Conservation (phyloP, 2,797 vertebrate genomes). For the Sebastes matsubarae region DNA sequence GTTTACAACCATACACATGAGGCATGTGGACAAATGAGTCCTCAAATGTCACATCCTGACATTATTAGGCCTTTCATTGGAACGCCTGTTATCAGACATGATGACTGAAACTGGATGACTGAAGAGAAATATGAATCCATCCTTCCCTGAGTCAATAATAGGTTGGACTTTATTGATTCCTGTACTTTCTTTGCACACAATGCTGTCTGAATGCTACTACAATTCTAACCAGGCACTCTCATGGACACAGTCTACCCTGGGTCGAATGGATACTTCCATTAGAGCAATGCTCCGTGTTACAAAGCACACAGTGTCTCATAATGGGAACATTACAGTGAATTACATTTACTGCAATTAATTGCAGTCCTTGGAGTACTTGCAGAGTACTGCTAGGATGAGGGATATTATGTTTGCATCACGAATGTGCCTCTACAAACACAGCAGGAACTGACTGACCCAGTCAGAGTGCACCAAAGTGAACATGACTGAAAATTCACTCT, state of each 20-base stretch:
- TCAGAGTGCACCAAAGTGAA: not conserved
- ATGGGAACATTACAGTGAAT: not conserved
- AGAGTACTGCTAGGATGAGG: not conserved
- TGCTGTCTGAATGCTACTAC: not conserved
- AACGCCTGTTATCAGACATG: slow-evolving; percentile 6
- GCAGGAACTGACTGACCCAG: not conserved
- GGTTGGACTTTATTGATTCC: slow-evolving; percentile 1
- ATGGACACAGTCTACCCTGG: not conserved
- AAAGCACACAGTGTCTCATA: not conserved
- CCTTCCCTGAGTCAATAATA: not conserved
- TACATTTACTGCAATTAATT: not conserved
- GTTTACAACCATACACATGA: not conserved
- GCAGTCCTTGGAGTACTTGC: no score
- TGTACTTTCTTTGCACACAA: not conserved
- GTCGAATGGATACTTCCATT: not conserved
- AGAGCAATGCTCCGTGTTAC: not conserved
- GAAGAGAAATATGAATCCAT: slow-evolving; percentile 8
- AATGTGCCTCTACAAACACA: not conserved
- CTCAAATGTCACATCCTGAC: slow-evolving; percentile 46
- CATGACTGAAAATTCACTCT: not conserved
- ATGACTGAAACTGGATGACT: not conserved
- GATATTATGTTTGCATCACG: not conserved
- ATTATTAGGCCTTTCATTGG: slow-evolving; percentile 16
- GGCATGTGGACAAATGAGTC: slow-evolving; percentile 14
- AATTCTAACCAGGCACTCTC: not conserved